Conservation (phyloP, 2,888 invertebrate species). For the Eupithecia subumbrata region DNA sequence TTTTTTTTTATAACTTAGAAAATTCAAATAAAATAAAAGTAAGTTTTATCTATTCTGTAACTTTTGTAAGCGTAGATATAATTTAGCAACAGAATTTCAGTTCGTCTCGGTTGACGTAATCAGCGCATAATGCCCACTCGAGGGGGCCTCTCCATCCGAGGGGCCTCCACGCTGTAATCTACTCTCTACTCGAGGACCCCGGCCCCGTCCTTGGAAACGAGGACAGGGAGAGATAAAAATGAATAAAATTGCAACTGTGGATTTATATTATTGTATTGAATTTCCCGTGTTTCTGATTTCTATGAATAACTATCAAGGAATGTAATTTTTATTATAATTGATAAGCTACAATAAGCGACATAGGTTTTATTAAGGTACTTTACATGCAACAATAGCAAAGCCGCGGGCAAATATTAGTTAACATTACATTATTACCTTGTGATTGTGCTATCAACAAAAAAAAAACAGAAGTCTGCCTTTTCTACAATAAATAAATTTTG, state of each 20-base stretch:
- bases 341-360: no score
- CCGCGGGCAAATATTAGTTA: no score
- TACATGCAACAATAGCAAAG: no score
- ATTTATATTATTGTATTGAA: background rate
- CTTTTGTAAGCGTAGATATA: background rate
- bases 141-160: background rate
- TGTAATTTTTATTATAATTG: no score
- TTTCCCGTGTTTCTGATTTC: background rate
- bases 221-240: background rate
- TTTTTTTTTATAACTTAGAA: no score
- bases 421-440: no score
- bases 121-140: conserved; percentile 7
- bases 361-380: no score
- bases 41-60: background rate
- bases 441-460: no score
- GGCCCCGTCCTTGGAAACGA: conserved; percentile 5
- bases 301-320: no score
- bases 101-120: background rate
- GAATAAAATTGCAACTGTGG: background rate
- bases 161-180: background rate
- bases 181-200: background rate
- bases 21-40: background rate
- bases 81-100: background rate
- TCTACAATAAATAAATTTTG: no score
- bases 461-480: no score